Percentiles rank a stretch among this genome's conserved stretches.
Conservation (phyloP, 1,140 invertebrate species). For the Maniola jurtina region DNA sequence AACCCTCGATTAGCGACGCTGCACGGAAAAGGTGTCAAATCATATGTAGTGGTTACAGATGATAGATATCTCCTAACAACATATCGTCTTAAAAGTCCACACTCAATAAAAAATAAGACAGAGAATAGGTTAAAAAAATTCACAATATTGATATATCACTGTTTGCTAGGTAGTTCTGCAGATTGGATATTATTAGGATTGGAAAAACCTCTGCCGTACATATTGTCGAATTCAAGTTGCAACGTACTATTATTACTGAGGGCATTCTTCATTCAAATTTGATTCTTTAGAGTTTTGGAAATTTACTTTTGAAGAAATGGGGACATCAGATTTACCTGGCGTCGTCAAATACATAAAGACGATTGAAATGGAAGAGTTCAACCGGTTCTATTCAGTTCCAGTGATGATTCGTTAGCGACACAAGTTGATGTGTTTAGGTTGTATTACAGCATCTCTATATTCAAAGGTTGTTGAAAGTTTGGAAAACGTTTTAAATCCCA, state of each 20-base stretch:
- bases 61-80: constrained; percentile 73
- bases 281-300: constrained; percentile 80
- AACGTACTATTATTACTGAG: constrained; percentile 82
- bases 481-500: constrained; percentile 25
- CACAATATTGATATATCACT: constrained; percentile 86
- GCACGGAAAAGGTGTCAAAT: constrained; percentile 82
- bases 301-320: constrained; percentile 85
- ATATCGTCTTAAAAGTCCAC: constrained; percentile 81
- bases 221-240: constrained; percentile 80
- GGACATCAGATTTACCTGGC: constrained; percentile 85
- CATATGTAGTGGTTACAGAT: constrained; percentile 81
- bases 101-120: background rate
- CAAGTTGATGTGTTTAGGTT: constrained; percentile 54
- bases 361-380: constrained; percentile 80
- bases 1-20: constrained; percentile 79
- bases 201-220: constrained; percentile 81
- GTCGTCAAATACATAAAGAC: constrained; percentile 83
- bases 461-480: constrained; percentile 50
- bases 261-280: constrained; percentile 68
- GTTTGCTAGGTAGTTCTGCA: constrained; percentile 85
- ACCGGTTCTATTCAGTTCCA: constrained; percentile 84
- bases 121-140: constrained; percentile 22
- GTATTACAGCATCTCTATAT: constrained; percentile 50
- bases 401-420: constrained; percentile 85
- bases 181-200: constrained; percentile 86